phyloP scores from a whole-genome alignment of 2,888 invertebrate genomes.

The Tetragnatha montana region DNA sequence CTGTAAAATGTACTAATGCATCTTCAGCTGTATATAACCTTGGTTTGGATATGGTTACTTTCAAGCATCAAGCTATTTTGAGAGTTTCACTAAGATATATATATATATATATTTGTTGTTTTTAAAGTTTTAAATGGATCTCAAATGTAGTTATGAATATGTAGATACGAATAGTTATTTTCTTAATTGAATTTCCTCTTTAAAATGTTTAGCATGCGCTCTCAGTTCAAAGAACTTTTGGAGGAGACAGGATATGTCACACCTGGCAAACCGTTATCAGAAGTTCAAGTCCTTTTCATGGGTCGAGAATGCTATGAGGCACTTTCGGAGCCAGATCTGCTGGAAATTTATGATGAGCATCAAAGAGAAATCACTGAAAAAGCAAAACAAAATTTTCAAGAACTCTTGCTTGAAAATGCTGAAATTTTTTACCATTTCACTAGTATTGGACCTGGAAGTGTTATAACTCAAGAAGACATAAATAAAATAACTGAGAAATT shows the following conservation, averaged over 20 bases:
- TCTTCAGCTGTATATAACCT: too few relatives aligned
- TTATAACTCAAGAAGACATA: conserved; percentile 94
- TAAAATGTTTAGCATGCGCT: conserved; percentile 93
- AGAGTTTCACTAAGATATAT: neutral
- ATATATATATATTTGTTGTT: too few relatives aligned
- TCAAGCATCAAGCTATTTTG: too few relatives aligned
- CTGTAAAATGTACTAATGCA: too few relatives aligned
- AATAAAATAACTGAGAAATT: conserved; percentile 93
- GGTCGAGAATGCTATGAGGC: conserved; percentile 96
- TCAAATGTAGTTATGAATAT: too few relatives aligned
- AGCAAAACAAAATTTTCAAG: conserved; percentile 93
- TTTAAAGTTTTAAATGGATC: too few relatives aligned
- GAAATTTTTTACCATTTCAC: conserved; percentile 95
- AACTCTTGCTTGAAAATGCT: conserved; percentile 92
- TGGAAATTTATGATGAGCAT: conserved; percentile 94
- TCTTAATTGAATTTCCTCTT: conserved; percentile 22
- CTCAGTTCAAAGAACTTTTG: conserved; percentile 93
- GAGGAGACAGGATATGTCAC: conserved; percentile 96
- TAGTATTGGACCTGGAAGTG: conserved; percentile 89
- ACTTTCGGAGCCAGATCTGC: conserved; percentile 90
- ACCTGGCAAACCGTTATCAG: conserved; percentile 93
- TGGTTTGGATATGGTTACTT: too few relatives aligned
- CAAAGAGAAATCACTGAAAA: conserved; percentile 92
- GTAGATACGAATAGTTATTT: neutral
- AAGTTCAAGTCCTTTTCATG: conserved; percentile 90